phyloP scores from a whole-genome alignment of 2,113 vertebrate species.

The Cathartes aura region DNA sequence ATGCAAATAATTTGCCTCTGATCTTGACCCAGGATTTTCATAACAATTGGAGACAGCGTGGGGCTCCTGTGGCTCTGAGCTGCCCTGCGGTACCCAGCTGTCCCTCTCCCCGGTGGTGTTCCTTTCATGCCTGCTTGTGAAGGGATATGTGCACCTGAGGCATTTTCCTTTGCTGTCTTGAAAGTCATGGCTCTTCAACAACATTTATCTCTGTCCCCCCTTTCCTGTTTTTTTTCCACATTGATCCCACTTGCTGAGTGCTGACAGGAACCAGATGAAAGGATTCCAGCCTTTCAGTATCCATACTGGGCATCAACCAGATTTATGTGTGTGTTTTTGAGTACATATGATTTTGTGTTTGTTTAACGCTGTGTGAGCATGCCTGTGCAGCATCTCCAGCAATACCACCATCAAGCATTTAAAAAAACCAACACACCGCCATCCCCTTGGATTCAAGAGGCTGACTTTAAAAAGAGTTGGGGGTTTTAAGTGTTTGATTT shows the following conservation, averaged over 20 bases:
- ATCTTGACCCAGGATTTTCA: slow-evolving; percentile 39
- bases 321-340: not conserved
- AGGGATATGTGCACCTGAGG: not conserved
- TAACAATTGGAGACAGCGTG: not conserved
- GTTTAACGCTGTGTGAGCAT: not conserved
- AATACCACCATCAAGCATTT: not conserved
- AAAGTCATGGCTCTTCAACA: not conserved
- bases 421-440: not conserved
- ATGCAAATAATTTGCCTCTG: slow-evolving; percentile 40
- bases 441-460: not conserved
- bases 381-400: not conserved
- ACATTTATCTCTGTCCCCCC: not conserved
- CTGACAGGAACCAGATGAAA: not conserved
- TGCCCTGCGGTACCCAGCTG: not conserved
- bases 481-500: not conserved
- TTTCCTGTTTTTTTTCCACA: not conserved
- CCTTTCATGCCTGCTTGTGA: slow-evolving; percentile 18
- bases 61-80: not conserved
- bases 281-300: not conserved
- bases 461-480: not conserved
- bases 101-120: not conserved
- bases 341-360: not conserved
- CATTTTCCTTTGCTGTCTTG: not conserved
- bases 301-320: not conserved
- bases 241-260: not conserved